Evolutionary conservation across 2,797 vertebrate genomes (phyloP).

Genomic region (Aratinga solstitialis): DNA sequence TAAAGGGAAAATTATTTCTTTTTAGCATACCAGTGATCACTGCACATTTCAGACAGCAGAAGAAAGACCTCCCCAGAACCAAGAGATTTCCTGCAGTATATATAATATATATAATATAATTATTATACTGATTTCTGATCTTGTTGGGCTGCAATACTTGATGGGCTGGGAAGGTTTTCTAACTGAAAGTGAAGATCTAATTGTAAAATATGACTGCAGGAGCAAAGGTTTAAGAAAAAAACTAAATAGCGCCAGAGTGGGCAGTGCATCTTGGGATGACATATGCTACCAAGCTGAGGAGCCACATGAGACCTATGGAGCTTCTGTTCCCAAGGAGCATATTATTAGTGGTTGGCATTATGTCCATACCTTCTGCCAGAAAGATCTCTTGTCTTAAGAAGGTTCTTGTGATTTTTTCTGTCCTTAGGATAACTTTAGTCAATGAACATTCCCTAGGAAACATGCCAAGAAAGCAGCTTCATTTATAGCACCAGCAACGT

Average conservation of each 20-base stretch:
- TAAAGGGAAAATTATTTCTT: neutral
- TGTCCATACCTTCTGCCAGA: neutral
- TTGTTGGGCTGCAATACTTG: neutral
- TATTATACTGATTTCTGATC: neutral
- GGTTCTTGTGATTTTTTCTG: neutral
- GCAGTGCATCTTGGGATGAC: neutral
- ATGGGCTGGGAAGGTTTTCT: neutral
- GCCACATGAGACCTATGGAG: neutral
- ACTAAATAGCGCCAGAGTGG: neutral
- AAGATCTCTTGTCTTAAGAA: neutral
- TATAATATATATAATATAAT: neutral
- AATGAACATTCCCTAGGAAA: neutral
- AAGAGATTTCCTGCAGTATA: neutral
- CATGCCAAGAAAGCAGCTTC: neutral
- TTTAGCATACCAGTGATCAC: neutral
- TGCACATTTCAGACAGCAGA: neutral
- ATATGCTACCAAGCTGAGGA: neutral
- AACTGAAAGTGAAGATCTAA: neutral
- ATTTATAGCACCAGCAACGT: neutral
- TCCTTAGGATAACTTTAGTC: neutral
- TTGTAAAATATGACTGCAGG: neutral
- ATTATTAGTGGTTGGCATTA: neutral
- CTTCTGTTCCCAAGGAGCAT: neutral
- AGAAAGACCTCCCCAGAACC: neutral
- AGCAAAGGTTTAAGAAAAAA: neutral